Evolutionary conservation across 2,797 vertebrate species (phyloP).

Genomic region (Emys orbicularis): DNA sequence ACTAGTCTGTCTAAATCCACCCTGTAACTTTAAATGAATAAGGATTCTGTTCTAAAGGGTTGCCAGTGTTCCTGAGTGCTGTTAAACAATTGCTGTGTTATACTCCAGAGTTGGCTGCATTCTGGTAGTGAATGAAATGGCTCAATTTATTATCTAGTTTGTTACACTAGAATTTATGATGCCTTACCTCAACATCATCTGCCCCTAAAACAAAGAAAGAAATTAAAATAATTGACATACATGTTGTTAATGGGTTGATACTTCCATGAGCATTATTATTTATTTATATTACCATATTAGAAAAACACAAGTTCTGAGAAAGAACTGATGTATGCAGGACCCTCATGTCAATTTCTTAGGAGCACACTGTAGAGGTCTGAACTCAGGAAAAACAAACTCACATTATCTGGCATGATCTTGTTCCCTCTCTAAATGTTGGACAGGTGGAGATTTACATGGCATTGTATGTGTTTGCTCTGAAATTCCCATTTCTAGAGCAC

Average conservation of each 20-base stretch:
- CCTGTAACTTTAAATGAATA: conserved; percentile 36
- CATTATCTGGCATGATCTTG: not conserved
- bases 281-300: not conserved
- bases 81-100: conserved; percentile 65
- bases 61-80: conserved; percentile 61
- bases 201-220: not conserved
- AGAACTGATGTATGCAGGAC: not conserved
- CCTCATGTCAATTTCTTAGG: not conserved
- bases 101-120: conserved; percentile 38
- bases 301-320: not conserved
- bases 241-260: not conserved
- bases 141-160: conserved; percentile 42
- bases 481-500: not conserved
- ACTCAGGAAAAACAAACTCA: not conserved
- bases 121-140: conserved; percentile 48
- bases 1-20: conserved; percentile 5
- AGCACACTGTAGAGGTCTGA: not conserved
- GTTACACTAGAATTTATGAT: not conserved
- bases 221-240: not conserved
- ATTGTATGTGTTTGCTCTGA: not conserved
- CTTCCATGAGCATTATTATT: not conserved
- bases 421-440: not conserved
- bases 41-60: conserved; percentile 32
- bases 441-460: not conserved
- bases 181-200: not conserved